phyloP scores from a whole-genome alignment of 2,797 vertebrate genomes.

The Macroramphosus scolopax region DNA sequence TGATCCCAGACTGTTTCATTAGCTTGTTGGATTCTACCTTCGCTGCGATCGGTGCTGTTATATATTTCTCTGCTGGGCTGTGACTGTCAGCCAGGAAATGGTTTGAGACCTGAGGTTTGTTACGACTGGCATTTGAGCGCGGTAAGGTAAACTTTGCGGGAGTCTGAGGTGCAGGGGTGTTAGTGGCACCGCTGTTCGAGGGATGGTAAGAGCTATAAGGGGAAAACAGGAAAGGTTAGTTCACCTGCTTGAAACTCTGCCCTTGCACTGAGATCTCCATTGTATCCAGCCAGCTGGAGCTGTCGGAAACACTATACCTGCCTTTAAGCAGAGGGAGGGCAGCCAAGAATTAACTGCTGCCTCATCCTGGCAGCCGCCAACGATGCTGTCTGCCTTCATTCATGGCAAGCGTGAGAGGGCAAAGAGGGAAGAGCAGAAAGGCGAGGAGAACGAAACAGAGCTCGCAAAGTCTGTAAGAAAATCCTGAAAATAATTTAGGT shows the following conservation, averaged over 20 bases:
- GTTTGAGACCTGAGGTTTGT: constrained; percentile 36
- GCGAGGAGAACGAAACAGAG: constrained; percentile 29
- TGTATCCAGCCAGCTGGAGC: constrained; percentile 79
- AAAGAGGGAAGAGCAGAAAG: constrained; percentile 43
- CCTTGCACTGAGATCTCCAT: constrained; percentile 73
- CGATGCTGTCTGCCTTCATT: constrained; percentile 78
- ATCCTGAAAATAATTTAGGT: constrained; percentile 31
- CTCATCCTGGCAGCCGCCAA: constrained; percentile 77
- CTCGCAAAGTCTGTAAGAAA: constrained; percentile 45
- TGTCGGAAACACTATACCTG: constrained; percentile 82
- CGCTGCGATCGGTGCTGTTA: constrained; percentile 58
- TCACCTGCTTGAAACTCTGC: constrained; percentile 76
- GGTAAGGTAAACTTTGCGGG: constrained; percentile 40
- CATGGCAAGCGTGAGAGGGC: constrained; percentile 62
- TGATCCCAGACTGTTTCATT: constrained; percentile 50
- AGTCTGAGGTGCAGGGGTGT: constrained; percentile 41
- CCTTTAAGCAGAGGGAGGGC: constrained; percentile 80
- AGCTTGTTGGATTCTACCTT: constrained; percentile 53
- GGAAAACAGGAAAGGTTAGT: constrained; percentile 58
- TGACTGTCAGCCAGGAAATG: constrained; percentile 50
- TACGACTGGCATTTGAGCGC: constrained; percentile 44
- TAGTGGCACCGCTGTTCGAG: constrained; percentile 35
- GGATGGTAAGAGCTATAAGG: constrained; percentile 49
- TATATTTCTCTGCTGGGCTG: constrained; percentile 50
- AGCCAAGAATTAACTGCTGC: constrained; percentile 83